phyloP scores from a whole-genome alignment of 2,888 invertebrate genomes.

The Drosophila quinaria region DNA sequence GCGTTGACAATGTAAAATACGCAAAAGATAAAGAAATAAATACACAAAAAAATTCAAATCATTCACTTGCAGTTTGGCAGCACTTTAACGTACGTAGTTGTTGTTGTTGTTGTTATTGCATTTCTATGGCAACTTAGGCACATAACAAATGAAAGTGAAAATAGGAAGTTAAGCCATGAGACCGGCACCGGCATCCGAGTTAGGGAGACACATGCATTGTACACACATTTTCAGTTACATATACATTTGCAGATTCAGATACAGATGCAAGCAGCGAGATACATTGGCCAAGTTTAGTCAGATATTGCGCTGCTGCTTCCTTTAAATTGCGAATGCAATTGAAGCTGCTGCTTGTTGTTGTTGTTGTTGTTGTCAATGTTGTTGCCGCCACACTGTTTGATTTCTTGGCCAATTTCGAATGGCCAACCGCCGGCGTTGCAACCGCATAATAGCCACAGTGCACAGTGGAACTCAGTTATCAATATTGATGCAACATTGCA shows the following conservation, averaged over 20 bases:
- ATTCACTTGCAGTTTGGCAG: constrained; percentile 46
- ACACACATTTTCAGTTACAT: constrained; percentile 19
- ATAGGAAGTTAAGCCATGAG: constrained; percentile 80
- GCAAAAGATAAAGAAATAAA: constrained; percentile 28
- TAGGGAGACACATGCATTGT: constrained; percentile 26
- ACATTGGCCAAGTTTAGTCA: constrained; percentile 72
- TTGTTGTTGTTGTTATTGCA: constrained; percentile 48
- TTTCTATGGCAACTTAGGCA: constrained; percentile 63
- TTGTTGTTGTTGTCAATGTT: constrained; percentile 44
- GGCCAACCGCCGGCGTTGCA: constrained; percentile 46
- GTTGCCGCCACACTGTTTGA: constrained; percentile 62
- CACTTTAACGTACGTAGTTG: constrained; percentile 27
- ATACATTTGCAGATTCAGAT: constrained; percentile 36
- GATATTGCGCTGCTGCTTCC: constrained; percentile 68
- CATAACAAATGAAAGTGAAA: constrained; percentile 82
- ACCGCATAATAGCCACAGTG: constrained; percentile 19
- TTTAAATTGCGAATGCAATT: constrained; percentile 60
- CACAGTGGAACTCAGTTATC: constrained; percentile 39
- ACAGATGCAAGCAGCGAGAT: constrained; percentile 40
- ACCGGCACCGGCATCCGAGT: constrained; percentile 62
- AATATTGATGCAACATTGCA: constrained; percentile 42
- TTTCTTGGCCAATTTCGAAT: constrained; percentile 80
- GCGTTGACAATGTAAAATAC: constrained; percentile 67
- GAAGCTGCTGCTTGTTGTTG: constrained; percentile 32
- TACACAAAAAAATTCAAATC: constrained; percentile 39